Evolutionary conservation across 2,888 invertebrate species (phyloP), one percentile per base, ranked within the genome.

Genomic region (Plagodis pulveraria): DNA sequence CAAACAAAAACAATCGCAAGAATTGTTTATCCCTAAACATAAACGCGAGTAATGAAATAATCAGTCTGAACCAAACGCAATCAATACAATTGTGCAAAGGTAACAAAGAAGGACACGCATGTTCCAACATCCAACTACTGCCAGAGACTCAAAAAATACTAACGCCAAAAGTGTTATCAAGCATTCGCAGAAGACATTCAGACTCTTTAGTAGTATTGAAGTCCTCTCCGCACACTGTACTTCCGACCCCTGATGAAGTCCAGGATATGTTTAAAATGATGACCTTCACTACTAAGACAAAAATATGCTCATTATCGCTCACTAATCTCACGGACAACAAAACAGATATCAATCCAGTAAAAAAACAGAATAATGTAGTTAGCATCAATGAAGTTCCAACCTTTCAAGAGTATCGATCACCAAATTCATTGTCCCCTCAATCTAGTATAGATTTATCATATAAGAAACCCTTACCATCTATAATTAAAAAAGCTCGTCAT

Each of bases 371-470:
- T 69, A 91, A 89, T 72, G 84, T 86, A 64, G 93, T 93, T 65
- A 93, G 91, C 74, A 93, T 93, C 50, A 93, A 93, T 67, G 93
- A 93, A 72, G 83, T 89, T 58, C 92, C 92, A 41, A 88, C 89
- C 63, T 90, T 91, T 76, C 93, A 90, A 81, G 93, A 94, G 77
- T 93, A 93, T 77, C 83, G 77, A 44, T 85, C 85, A 50, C 84
- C 85, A n/a, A 80, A 77, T 66, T 80, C 84, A 64, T 66, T 78
- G 5, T 83, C 81, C 8, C 81, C 88, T 53, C 80, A 80, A 66
- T 74, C 81, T 54, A 80, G 76, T 62, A 77, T 87, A 71, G 86
- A 87, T 67, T 65, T 82, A 56, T 78, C 83, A 53, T 70, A 71
- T 57, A 78, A 74, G 63, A 81, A 83, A 76, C 87, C 87, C 65